Base-by-base conservation (phyloP, 2,797 vertebrate genomes). In the Coracias cyanogaster region DNA sequence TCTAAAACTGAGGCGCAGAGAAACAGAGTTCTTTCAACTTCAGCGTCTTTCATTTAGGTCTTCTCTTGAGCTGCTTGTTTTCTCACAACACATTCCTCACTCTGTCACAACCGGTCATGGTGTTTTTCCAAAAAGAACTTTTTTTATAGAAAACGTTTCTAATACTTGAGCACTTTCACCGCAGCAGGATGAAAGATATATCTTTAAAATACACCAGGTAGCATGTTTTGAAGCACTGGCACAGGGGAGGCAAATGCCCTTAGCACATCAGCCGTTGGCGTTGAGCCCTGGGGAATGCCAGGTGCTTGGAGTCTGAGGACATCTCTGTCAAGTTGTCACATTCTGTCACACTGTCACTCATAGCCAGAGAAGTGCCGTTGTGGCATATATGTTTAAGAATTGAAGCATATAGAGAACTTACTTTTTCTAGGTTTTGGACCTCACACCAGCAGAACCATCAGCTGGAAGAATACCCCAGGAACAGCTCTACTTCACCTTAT, bases 1-100 rank as follows among this genome's bases (percentile, higher is more conserved):
- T 95, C 71, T 93, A 93, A 92, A 95, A 96, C 67, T 84, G 49
- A 93, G 86, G 65, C 69, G 81, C 72, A 62, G 62, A 74, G 65
- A 58, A 89, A 76, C 91, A 62, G 11, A 5, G 28, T 73, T 85
- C 60, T 94, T 95, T 89, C 82, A 82, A 37, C 37, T 86, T n/a
- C 45, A 78, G 46, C 1, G 1, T 66, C 45, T 93, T 92, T 94
- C 89, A 62, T 88, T 78, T 64, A 82, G 52, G 58, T 82, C 58
- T 81, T 86, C 79, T 89, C 78, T 84, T 89, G 86, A 91, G 48
- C 83, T 66, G 86, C 66, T 41, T 91, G 29, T 91, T 95, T 93
- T 94, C 83, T 93, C 52, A 94, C 51, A 97, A 92, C 62, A 66
- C 69, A 80, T 86, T 93, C 80, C 69, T 92, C 72, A 66, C 15